A percentile compares a stretch with the other conserved stretches of the same genome.
Conservation (phyloP, 1,140 invertebrate genomes). For the Megathymus violae region DNA sequence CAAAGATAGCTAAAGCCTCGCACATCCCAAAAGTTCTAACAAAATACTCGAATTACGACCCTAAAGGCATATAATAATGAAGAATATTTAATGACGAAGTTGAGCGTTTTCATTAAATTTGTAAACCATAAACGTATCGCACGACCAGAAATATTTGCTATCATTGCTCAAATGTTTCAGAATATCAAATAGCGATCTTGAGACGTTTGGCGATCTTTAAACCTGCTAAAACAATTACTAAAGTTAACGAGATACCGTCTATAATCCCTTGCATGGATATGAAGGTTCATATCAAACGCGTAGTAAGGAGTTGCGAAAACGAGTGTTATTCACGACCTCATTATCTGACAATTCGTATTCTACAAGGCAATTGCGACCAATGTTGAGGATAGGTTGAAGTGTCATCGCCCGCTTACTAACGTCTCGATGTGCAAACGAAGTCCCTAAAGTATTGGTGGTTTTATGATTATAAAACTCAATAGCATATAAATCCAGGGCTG, state of each 20-base stretch:
- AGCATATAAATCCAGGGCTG: background rate
- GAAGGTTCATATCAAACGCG: constrained; percentile 42
- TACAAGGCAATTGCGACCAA: constrained; percentile 47
- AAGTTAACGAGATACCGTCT: constrained; percentile 31
- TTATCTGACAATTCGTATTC: constrained; percentile 75
- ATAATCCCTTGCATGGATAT: constrained; percentile 44
- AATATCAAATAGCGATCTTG: constrained; percentile 67
- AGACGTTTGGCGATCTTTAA: constrained; percentile 41
- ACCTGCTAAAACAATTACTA: constrained; percentile 39
- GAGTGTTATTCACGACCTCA: constrained; percentile 77
- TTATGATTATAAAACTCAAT: background rate
- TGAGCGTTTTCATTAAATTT: constrained; percentile 60
- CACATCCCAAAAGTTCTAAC: too few species aligned
- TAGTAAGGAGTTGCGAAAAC: constrained; percentile 58
- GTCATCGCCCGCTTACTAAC: constrained; percentile 48
- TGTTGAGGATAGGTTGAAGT: constrained; percentile 53
- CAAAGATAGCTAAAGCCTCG: too few species aligned
- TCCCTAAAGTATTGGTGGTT: constrained; percentile 6
- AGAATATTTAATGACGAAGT: constrained; percentile 38
- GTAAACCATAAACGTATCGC: constrained; percentile 53
- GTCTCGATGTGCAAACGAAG: constrained; percentile 19
- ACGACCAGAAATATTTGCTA: constrained; percentile 60
- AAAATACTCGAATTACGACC: too few species aligned
- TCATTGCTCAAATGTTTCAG: constrained; percentile 71
- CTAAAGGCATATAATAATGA: too few species aligned